Conservation (phyloP, 1,140 invertebrate genomes). For the Tetramorium alpestre region DNA sequence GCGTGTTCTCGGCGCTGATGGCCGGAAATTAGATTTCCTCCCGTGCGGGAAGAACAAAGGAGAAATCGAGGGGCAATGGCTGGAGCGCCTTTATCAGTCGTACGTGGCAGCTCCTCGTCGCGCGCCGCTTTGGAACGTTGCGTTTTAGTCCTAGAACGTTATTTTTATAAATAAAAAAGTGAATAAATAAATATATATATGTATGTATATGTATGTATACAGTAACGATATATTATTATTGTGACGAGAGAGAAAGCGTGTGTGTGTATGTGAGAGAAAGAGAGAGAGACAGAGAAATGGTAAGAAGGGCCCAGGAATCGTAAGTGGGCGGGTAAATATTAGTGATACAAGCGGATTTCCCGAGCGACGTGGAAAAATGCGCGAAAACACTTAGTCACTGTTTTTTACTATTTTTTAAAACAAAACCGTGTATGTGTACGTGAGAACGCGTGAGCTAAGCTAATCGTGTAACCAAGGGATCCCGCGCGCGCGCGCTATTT, state of each 20-base stretch:
- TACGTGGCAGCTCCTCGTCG: slow-evolving; percentile 68
- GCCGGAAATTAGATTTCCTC: slow-evolving; percentile 40
- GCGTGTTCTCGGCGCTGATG: slow-evolving; percentile 43
- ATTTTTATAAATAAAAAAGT: slow-evolving; percentile 83
- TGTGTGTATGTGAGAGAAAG: slow-evolving; percentile 43
- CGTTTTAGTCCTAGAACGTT: slow-evolving; percentile 80
- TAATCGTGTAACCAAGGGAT: slow-evolving; percentile 81
- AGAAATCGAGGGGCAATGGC: slow-evolving; percentile 42
- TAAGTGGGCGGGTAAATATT: slow-evolving; percentile 48
- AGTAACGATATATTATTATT: slow-evolving; percentile 76
- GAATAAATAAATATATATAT: slow-evolving; percentile 68
- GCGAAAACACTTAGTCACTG: slow-evolving; percentile 84
- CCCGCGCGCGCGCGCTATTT: slow-evolving; percentile 83
- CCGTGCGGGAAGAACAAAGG: slow-evolving; percentile 30
- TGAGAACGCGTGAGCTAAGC: slow-evolving; percentile 80
- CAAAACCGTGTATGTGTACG: slow-evolving; percentile 73
- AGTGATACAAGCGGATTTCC: slow-evolving; percentile 79
- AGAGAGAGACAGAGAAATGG: slow-evolving; percentile 61
- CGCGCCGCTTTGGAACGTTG: slow-evolving; percentile 75
- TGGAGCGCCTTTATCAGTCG: slow-evolving; percentile 72
- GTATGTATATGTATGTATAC: slow-evolving; percentile 80
- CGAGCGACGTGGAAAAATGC: slow-evolving; percentile 78
- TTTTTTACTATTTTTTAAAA: slow-evolving; percentile 85
- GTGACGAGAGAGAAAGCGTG: slow-evolving; percentile 65
- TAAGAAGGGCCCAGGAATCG: slow-evolving; percentile 40